Evolutionary conservation across 2,888 invertebrate genomes (phyloP).

Genomic region (Tillus elongatus): DNA sequence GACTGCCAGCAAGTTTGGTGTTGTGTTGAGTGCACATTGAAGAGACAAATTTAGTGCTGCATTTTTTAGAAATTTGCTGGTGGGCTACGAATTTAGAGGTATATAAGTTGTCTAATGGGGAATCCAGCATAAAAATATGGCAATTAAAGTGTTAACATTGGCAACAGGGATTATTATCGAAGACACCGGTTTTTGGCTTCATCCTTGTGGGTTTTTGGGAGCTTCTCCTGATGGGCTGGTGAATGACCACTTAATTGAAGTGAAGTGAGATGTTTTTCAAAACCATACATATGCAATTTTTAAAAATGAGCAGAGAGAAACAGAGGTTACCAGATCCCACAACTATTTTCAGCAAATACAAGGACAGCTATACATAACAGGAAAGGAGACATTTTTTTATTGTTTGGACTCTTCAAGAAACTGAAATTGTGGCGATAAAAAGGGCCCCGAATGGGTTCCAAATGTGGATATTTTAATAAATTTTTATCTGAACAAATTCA

Average conservation of each 20-base stretch:
- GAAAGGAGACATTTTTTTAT: conserved; percentile 10
- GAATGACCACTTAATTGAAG: conserved; percentile 14
- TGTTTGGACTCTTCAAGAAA: conserved; percentile 15
- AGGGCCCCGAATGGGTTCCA: conserved; percentile 9
- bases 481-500: conserved; percentile 14
- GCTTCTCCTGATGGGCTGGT: conserved; percentile 17
- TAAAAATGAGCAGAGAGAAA: conserved; percentile 6
- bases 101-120: conserved; percentile 15
- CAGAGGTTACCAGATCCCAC: conserved; percentile 11
- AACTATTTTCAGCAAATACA: conserved; percentile 16
- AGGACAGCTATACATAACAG: conserved; percentile 9
- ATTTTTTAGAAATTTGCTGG: conserved; percentile 10
- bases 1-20: conserved; percentile 15
- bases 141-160: conserved; percentile 10
- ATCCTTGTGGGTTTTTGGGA: conserved; percentile 14
- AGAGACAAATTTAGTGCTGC: conserved; percentile 9
- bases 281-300: conserved; percentile 11
- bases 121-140: conserved; percentile 12
- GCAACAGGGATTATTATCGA: conserved; percentile 6
- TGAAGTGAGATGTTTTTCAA: conserved; percentile 14
- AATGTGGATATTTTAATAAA: conserved; percentile 13
- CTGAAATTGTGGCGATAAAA: conserved; percentile 11
- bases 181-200: conserved; percentile 13
- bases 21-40: conserved; percentile 10
- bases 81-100: conserved; percentile 10